Evolutionary conservation across 2,113 vertebrate species (phyloP).

Genomic region (Synodontis membranacea): DNA sequence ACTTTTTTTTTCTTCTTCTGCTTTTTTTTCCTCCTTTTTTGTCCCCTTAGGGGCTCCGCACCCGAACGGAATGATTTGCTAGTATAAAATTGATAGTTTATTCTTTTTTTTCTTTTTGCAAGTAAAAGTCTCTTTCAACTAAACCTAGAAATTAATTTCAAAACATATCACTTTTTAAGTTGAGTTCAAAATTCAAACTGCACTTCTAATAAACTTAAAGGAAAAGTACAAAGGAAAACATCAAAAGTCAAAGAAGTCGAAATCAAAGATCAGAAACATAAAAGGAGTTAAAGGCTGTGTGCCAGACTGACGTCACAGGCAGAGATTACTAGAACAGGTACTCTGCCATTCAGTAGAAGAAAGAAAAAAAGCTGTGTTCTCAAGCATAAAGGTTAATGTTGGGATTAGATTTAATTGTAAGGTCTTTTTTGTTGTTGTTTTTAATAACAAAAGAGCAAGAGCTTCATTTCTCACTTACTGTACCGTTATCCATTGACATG

Average conservation of each 20-base stretch:
- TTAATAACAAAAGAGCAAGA: neutral
- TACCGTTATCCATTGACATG: neutral
- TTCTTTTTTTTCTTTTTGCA: too few species aligned
- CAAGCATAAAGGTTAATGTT: neutral
- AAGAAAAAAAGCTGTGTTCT: neutral
- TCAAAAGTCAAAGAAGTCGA: too few species aligned
- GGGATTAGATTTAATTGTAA: neutral
- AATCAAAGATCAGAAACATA: too few species aligned
- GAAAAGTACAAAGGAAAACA: too few species aligned
- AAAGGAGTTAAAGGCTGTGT: neutral
- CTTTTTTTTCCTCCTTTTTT: too few species aligned
- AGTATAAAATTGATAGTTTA: too few species aligned
- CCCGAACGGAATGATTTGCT: too few species aligned
- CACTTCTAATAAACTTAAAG: neutral
- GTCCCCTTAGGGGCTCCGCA: too few species aligned
- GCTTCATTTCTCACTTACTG: neutral
- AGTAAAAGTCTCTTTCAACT: neutral
- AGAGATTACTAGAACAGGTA: neutral
- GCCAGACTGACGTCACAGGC: neutral
- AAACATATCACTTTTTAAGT: neutral
- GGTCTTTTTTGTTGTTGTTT: too few species aligned
- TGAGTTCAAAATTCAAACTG: neutral
- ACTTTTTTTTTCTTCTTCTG: too few species aligned
- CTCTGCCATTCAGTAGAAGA: neutral
- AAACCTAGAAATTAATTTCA: neutral